Conservation (phyloP, 1,140 invertebrate genomes). For the Heliconius himera region DNA sequence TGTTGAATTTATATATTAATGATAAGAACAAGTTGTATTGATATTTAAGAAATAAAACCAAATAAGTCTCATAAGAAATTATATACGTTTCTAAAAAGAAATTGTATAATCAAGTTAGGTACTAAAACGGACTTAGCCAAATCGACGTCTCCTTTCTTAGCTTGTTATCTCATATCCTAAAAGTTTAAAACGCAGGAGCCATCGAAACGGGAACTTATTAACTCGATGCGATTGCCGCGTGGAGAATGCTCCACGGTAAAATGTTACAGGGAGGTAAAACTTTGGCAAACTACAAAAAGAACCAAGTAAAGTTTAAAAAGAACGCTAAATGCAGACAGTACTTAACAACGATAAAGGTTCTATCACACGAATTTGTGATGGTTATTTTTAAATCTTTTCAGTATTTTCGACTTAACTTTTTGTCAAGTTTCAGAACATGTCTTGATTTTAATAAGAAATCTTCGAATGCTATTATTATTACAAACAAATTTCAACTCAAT, state of each 20-base stretch:
- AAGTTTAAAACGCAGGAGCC: constrained; percentile 80
- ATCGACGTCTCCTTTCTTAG: constrained; percentile 74
- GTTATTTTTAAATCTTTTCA: constrained; percentile 33
- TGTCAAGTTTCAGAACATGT: not conserved
- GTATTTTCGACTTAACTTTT: constrained; percentile 30
- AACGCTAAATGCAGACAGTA: constrained; percentile 72
- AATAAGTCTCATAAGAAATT: not conserved
- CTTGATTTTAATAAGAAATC: constrained; percentile 10
- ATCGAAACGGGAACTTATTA: constrained; percentile 80
- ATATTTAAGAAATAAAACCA: not conserved
- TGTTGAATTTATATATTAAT: not conserved
- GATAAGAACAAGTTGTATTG: not conserved
- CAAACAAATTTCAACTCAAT: not conserved
- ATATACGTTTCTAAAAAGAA: constrained; percentile 12
- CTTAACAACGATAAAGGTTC: constrained; percentile 52
- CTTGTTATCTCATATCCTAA: constrained; percentile 81
- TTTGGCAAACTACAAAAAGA: constrained; percentile 74
- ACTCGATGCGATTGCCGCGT: constrained; percentile 77
- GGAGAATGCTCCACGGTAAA: constrained; percentile 74
- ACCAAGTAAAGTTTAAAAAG: constrained; percentile 71
- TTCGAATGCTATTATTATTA: not conserved
- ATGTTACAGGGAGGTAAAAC: constrained; percentile 76
- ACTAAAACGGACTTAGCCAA: constrained; percentile 71
- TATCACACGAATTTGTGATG: constrained; percentile 34
- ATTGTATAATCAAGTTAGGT: constrained; percentile 51